These are phyloP conservation scores for Syrrhaptes paradoxus DNA, from an alignment of 2,113 vertebrate species.

Conservation along the genomic window DNA sequence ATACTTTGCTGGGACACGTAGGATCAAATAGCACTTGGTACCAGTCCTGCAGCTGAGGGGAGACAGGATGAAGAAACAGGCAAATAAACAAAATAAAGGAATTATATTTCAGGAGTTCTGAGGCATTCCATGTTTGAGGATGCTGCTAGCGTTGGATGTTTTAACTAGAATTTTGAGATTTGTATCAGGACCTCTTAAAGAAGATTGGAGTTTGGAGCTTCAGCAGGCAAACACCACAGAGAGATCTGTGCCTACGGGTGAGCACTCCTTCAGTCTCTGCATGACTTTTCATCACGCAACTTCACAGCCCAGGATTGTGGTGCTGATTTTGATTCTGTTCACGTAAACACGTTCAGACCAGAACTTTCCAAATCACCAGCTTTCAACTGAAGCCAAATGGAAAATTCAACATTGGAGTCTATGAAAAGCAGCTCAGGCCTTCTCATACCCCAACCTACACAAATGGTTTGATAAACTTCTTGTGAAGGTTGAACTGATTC, in stretches of 20 bases:
- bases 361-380: background rate
- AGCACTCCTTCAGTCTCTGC: background rate
- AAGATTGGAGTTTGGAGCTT: background rate
- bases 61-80: background rate
- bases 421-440: background rate
- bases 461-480: background rate
- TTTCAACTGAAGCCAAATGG: background rate
- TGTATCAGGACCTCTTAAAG: background rate
- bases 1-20: background rate
- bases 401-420: background rate
- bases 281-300: background rate
- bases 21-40: background rate
- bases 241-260: background rate
- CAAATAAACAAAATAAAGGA: background rate
- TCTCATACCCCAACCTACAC: background rate
- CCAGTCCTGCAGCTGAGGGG: background rate
- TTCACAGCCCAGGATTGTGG: background rate
- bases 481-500: background rate
- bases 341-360: background rate
- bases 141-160: background rate
- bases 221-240: background rate
- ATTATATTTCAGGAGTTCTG: background rate
- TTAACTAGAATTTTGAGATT: background rate
- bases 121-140: background rate
- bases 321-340: background rate